Evolutionary conservation across 35 echinoderm and acorn worm species (phyloP).

Genomic region (Apostichopus californicus): DNA sequence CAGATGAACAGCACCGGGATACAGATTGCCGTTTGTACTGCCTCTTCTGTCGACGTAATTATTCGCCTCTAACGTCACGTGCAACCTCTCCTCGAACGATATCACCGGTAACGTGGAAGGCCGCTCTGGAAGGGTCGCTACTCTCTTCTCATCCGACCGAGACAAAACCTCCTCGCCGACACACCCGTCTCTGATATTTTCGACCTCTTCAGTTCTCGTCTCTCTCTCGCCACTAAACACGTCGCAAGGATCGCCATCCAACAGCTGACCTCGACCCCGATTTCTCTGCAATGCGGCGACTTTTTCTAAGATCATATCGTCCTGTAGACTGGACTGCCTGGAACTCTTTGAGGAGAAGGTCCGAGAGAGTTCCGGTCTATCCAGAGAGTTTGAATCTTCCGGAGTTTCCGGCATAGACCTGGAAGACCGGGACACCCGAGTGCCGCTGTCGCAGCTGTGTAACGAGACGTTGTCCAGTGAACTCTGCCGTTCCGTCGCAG

Average conservation of each 20-base stretch:
- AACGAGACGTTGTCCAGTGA: constrained; percentile 61
- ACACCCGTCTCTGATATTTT: background rate
- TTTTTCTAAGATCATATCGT: constrained; percentile 47
- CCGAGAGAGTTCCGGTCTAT: constrained; percentile 3
- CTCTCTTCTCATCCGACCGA: background rate
- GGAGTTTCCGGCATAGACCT: background rate
- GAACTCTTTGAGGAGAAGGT: constrained; percentile 39
- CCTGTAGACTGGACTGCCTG: constrained; percentile 37
- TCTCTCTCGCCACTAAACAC: background rate
- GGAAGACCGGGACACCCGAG: background rate
- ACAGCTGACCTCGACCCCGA: background rate
- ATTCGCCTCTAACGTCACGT: background rate
- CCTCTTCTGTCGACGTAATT: background rate
- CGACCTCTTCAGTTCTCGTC: background rate
- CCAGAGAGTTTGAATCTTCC: constrained; percentile 30
- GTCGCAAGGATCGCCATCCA: background rate
- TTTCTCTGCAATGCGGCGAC: constrained; percentile 12
- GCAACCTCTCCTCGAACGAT: background rate
- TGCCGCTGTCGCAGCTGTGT: constrained; percentile 60
- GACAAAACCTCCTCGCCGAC: too few relatives aligned
- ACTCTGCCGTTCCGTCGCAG: constrained; percentile 62
- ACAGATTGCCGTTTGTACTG: background rate
- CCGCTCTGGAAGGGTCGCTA: background rate
- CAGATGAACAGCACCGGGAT: background rate
- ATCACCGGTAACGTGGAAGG: background rate